Evolutionary conservation across 1,140 invertebrate species (phyloP).

Genomic region (Ctenoplectra terminalis): DNA sequence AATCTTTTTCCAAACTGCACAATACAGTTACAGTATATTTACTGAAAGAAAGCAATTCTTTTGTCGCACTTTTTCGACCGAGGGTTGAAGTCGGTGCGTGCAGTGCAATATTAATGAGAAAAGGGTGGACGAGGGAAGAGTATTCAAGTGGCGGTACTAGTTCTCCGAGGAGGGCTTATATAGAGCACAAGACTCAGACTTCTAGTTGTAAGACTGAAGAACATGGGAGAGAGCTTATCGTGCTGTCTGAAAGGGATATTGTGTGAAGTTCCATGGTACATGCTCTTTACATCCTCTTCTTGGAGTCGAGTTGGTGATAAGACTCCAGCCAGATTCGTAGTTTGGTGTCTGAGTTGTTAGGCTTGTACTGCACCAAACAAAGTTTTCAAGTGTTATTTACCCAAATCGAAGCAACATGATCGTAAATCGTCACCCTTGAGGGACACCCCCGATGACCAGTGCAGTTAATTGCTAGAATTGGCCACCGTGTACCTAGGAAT

Average conservation of each 20-base stretch:
- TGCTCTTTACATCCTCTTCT: conserved; percentile 18
- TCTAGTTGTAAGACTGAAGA: conserved; percentile 22
- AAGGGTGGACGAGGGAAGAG: conserved; percentile 4
- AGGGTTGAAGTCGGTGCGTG: conserved; percentile 2
- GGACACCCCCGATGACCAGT: not conserved
- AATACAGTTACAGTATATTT: not conserved
- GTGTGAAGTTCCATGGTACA: conserved; percentile 20
- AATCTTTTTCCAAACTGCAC: not conserved
- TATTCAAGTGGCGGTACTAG: conserved; percentile 6
- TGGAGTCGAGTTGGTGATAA: conserved; percentile 2
- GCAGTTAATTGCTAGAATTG: not conserved
- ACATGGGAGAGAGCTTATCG: conserved; percentile 15
- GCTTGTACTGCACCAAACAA: not conserved
- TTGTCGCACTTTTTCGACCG: not conserved
- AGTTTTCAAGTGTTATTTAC: not conserved
- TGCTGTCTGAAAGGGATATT: conserved; percentile 41
- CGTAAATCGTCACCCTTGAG: not conserved
- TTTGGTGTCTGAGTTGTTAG: not conserved
- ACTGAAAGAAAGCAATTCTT: not conserved
- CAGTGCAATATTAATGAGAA: conserved; percentile 21
- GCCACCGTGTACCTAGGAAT: not conserved
- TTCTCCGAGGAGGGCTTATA: conserved; percentile 4
- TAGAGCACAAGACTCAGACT: conserved; percentile 11
- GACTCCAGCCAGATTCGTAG: not conserved
- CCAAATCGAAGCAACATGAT: not conserved